A percentile compares a stretch with the other conserved stretches of the same genome.
Conservation (phyloP, 2,113 vertebrate genomes). For the Alethe diademata region DNA sequence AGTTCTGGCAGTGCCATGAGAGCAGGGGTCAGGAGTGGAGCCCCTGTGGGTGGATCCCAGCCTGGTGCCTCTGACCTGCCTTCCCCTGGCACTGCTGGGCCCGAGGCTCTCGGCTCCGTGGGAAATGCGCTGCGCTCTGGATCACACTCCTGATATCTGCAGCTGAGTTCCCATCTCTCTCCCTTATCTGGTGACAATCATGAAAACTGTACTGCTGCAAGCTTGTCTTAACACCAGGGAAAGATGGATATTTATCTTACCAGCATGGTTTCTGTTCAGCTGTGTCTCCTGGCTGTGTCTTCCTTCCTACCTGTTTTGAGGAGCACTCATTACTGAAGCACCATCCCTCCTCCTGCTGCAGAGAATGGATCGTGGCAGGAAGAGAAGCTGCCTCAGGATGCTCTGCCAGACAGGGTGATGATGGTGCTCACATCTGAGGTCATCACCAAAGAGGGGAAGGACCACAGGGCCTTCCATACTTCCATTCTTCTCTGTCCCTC, state of each 20-base stretch:
- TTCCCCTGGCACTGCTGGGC: not conserved
- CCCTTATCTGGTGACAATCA: not conserved
- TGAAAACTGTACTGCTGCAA: not conserved
- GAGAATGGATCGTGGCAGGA: not conserved
- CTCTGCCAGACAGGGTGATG: not conserved
- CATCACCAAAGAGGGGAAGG: not conserved
- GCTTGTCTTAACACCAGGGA: not conserved
- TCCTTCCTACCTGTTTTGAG: not conserved
- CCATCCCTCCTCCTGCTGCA: not conserved
- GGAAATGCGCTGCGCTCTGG: not conserved
- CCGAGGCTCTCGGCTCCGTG: fast-evolving
- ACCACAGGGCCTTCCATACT: not conserved
- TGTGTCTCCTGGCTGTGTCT: not conserved
- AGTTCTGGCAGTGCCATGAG: not conserved
- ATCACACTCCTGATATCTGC: not conserved
- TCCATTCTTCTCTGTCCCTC: not conserved
- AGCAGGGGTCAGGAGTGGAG: not conserved
- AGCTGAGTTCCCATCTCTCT: not conserved
- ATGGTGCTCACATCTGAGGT: not conserved
- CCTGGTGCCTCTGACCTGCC: not conserved
- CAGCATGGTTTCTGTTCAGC: not conserved
- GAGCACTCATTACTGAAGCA: not conserved
- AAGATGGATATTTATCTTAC: not conserved
- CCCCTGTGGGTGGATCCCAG: not conserved
- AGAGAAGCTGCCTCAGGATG: not conserved